phyloP scores from a whole-genome alignment of 53 echinoderm and acorn worm genomes.

The Luidia sarsii region DNA sequence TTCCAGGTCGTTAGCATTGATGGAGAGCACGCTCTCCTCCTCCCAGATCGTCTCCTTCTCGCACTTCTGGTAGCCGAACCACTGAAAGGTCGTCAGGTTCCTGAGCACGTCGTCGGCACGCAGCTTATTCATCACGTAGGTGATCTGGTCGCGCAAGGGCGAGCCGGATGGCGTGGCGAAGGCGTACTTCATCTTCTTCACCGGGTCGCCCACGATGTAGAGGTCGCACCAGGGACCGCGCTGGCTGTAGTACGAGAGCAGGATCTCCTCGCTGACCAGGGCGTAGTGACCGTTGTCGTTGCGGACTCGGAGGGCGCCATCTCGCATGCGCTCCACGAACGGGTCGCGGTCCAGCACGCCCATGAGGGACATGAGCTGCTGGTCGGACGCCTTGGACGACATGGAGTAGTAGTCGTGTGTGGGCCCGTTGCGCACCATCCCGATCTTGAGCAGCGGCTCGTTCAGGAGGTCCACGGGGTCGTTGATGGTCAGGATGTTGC shows the following conservation, averaged over 20 bases:
- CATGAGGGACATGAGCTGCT: slow-evolving; percentile 62
- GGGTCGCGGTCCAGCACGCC: slow-evolving; percentile 69
- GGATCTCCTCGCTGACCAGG: slow-evolving; percentile 76
- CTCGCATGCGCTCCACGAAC: slow-evolving; percentile 75
- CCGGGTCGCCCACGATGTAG: slow-evolving; percentile 66
- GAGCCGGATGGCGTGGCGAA: slow-evolving; percentile 86
- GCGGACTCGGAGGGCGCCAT: slow-evolving; percentile 80
- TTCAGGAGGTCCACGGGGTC: slow-evolving; percentile 67
- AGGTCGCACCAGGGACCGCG: slow-evolving; percentile 82
- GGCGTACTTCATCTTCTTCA: slow-evolving; percentile 83
- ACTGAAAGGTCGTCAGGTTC: slow-evolving; percentile 51
- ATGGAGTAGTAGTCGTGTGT: slow-evolving; percentile 76
- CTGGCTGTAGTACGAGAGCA: slow-evolving; percentile 75
- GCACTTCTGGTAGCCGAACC: slow-evolving; percentile 67
- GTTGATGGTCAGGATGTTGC: slow-evolving; percentile 44
- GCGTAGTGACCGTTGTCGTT: slow-evolving; percentile 85
- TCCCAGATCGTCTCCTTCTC: slow-evolving; percentile 66
- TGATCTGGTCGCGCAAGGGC: slow-evolving; percentile 89
- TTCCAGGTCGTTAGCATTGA: slow-evolving; percentile 83
- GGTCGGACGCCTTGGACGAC: slow-evolving; percentile 52
- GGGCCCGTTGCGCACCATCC: slow-evolving; percentile 78
- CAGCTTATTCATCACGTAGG: slow-evolving; percentile 71
- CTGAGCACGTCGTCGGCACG: slow-evolving; percentile 48
- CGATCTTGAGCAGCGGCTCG: slow-evolving; percentile 77
- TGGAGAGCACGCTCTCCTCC: slow-evolving; percentile 63